Evolutionary conservation across 2,797 vertebrate species (phyloP).

Genomic region (Bothrops alternatus): DNA sequence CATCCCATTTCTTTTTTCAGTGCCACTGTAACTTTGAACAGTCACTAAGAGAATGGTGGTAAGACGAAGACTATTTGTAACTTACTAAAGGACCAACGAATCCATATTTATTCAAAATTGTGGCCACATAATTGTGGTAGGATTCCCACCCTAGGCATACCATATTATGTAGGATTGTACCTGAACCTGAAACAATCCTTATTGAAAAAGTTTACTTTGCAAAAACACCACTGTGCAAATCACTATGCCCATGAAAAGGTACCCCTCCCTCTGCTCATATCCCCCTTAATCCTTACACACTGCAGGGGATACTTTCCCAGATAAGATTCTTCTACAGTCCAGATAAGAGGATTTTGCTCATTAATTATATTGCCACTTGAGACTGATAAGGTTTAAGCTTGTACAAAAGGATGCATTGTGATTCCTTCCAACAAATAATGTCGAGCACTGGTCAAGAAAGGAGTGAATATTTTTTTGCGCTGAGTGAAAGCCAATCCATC

Average conservation of each 20-base stretch:
- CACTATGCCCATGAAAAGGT: background rate
- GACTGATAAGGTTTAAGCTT: background rate
- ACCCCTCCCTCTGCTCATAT: background rate
- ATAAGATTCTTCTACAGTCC: background rate
- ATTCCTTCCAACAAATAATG: background rate
- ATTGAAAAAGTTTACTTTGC: background rate
- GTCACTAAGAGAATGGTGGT: too few relatives aligned
- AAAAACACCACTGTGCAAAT: background rate
- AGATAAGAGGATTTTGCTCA: background rate
- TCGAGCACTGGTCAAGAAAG: background rate
- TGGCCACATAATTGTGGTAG: background rate
- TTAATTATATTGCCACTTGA: background rate
- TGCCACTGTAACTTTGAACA: too few relatives aligned
- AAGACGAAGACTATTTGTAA: background rate
- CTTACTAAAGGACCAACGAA: background rate
- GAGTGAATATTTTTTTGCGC: background rate
- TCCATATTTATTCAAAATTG: background rate
- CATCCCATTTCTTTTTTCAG: too few relatives aligned
- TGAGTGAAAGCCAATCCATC: background rate
- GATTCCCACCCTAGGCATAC: background rate
- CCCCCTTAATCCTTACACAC: background rate
- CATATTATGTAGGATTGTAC: background rate
- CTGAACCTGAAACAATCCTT: background rate
- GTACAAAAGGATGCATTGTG: background rate
- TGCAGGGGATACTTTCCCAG: background rate